phyloP scores from a whole-genome alignment of 2,888 invertebrate genomes.

The Melipona bicolor region DNA sequence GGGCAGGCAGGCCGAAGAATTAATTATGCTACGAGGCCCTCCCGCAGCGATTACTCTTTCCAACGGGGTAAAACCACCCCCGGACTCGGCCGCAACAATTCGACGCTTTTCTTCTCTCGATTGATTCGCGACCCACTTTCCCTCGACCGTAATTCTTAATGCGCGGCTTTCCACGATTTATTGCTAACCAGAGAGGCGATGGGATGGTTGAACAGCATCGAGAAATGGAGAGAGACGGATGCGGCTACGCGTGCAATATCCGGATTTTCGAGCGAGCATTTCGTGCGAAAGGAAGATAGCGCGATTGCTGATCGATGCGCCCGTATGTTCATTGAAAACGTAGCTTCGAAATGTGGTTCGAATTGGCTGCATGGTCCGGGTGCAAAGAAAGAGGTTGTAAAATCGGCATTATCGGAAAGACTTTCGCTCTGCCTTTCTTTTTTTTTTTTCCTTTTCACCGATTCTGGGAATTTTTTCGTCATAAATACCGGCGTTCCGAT shows the following conservation, averaged over 20 bases:
- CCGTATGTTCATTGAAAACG: slow-evolving; percentile 3
- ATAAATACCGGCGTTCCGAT: no score
- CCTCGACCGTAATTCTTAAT: slow-evolving; percentile 58
- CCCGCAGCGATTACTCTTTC: slow-evolving; percentile 45
- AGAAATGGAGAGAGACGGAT: slow-evolving; percentile 11
- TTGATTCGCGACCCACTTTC: slow-evolving; percentile 62
- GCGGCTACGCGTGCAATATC: slow-evolving; percentile 32
- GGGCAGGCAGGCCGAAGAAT: slow-evolving; percentile 19
- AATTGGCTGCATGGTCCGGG: background rate
- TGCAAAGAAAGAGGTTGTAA: background rate
- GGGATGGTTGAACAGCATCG: background rate
- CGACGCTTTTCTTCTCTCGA: slow-evolving; percentile 50
- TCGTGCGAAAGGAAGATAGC: background rate
- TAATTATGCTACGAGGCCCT: slow-evolving; percentile 50
- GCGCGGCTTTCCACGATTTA: slow-evolving; percentile 53
- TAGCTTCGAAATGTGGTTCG: background rate
- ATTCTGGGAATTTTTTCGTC: background rate
- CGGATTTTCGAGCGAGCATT: slow-evolving; percentile 18
- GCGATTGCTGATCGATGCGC: background rate
- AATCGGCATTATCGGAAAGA: background rate
- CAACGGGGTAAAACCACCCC: slow-evolving; percentile 7
- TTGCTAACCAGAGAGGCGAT: slow-evolving; percentile 38
- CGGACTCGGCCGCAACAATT: slow-evolving; percentile 40
- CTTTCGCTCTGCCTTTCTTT: background rate
- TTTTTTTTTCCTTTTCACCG: background rate